These are phyloP conservation scores for Branchellion lobata DNA, from an alignment of 2,888 invertebrate species.

Conservation along the genomic window DNA sequence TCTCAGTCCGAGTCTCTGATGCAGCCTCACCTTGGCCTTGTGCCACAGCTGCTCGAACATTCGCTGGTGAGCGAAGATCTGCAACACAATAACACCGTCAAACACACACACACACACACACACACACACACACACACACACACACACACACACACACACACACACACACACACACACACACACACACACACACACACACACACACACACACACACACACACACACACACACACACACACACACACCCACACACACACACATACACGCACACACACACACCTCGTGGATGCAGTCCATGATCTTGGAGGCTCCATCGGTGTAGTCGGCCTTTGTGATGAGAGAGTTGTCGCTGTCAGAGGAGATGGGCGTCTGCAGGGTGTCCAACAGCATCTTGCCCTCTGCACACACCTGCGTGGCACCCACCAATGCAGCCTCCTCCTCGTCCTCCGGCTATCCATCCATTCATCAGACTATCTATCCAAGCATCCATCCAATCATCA, in stretches of 20 bases:
- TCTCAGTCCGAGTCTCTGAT: constrained; percentile 84
- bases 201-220: constrained; percentile 51
- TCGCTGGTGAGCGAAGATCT: constrained; percentile 87
- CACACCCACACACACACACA: not conserved
- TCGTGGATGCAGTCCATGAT: constrained; percentile 94
- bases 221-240: not conserved
- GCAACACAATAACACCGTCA: not conserved
- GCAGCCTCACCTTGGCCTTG: constrained; percentile 87
- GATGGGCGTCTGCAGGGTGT: constrained; percentile 63
- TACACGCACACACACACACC: constrained; percentile 54
- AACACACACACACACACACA: not conserved
- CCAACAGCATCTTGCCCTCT: constrained; percentile 64
- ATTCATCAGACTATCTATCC: not conserved
- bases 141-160: not conserved
- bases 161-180: not conserved
- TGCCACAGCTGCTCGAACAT: constrained; percentile 92
- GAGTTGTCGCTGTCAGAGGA: constrained; percentile 60
- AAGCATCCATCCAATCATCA: too few species aligned
- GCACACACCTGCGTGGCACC: constrained; percentile 62
- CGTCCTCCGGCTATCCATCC: too few species aligned
- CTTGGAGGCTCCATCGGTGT: constrained; percentile 91
- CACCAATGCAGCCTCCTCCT: too few species aligned
- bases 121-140: too few species aligned
- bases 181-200: constrained; percentile 12
- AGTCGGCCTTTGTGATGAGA: constrained; percentile 71